Percentiles rank a stretch among this genome's conserved stretches.
phyloP scores from a whole-genome alignment of 2,797 vertebrate species.

The Thamnophis elegans region DNA sequence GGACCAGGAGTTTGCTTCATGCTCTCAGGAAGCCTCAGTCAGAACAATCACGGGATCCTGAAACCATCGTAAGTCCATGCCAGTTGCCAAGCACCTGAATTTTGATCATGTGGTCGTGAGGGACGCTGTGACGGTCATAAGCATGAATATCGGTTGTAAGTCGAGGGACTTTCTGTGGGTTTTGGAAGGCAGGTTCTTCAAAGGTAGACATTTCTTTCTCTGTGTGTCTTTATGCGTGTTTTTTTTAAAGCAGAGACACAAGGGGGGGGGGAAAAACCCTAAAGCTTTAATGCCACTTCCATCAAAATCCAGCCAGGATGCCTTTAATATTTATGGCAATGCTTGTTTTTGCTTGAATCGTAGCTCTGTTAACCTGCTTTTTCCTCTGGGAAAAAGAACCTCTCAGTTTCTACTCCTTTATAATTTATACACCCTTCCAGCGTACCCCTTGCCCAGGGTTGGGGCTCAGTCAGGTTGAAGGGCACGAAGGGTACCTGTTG shows the following conservation, averaged over 20 bases:
- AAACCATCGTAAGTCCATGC: not conserved
- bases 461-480: not conserved
- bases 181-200: not conserved
- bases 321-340: not conserved
- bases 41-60: not conserved
- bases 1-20: too few relatives aligned
- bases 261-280: too few relatives aligned
- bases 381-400: not conserved
- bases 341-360: not conserved
- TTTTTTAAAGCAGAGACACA: not conserved
- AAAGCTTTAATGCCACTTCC: not conserved
- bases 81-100: not conserved
- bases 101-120: not conserved
- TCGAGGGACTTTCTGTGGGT: not conserved
- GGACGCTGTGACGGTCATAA: accelerated
- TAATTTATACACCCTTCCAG: not conserved
- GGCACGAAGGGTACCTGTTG: not conserved
- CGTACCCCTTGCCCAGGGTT: not conserved
- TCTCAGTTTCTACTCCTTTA: not conserved
- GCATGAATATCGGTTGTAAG: not conserved
- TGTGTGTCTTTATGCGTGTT: not conserved
- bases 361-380: not conserved
- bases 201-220: not conserved
- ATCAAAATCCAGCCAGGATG: not conserved
- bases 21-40: too few relatives aligned